Evolutionary conservation across 2,888 invertebrate species (phyloP).

Genomic region (Euproctis similis): DNA sequence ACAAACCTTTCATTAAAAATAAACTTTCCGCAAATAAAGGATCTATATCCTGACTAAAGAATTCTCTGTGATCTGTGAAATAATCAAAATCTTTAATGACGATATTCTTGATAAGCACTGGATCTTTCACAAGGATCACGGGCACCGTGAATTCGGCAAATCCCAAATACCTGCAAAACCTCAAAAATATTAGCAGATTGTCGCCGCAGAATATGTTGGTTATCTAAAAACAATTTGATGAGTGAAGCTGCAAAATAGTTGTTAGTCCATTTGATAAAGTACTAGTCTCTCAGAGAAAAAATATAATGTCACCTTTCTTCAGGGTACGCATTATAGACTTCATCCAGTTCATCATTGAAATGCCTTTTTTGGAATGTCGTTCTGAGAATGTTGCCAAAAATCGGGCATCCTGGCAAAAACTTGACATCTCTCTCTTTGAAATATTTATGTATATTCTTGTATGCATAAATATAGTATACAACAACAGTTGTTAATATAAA

Average conservation of each 20-base stretch:
- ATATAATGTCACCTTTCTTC: slow-evolving; percentile 50
- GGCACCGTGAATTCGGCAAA: slow-evolving; percentile 57
- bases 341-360: slow-evolving; percentile 37
- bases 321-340: slow-evolving; percentile 45
- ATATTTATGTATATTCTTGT: slow-evolving; percentile 33
- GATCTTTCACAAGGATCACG: slow-evolving; percentile 61
- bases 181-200: too few species aligned
- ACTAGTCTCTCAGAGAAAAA: too few species aligned
- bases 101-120: slow-evolving; percentile 68
- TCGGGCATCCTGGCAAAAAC: slow-evolving; percentile 39
- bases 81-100: slow-evolving; percentile 76
- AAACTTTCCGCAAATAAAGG: slow-evolving; percentile 53
- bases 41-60: slow-evolving; percentile 51
- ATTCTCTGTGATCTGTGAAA: slow-evolving; percentile 63
- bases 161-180: slow-evolving; percentile 49
- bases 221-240: too few species aligned
- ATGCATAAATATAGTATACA: slow-evolving; percentile 32
- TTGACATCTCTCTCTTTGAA: slow-evolving; percentile 41
- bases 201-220: too few species aligned
- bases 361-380: slow-evolving; percentile 36
- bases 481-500: slow-evolving; percentile 34
- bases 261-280: too few species aligned
- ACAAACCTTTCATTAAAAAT: slow-evolving; percentile 48
- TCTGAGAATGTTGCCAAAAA: slow-evolving; percentile 45
- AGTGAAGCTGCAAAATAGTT: too few species aligned